Base-by-base conservation (phyloP, 1,140 invertebrate species). In the Notospermus geniculatus region DNA sequence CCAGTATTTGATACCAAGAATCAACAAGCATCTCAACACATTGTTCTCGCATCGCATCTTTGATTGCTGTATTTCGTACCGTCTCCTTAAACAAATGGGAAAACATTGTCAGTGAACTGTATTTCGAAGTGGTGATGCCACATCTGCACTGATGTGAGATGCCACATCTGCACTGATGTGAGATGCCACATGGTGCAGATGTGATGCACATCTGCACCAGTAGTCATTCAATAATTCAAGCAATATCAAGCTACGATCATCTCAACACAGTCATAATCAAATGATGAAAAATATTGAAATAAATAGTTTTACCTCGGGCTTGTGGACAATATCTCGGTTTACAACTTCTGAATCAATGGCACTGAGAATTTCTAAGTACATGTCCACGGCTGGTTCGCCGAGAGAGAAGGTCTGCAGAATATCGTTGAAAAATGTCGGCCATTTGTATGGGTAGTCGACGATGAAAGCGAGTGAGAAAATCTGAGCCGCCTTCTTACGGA, bases 1-100 rank as follows among this genome's bases (percentile, higher is more conserved):
- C 85, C 73, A 86, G 65, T 58, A 86, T 84, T 43, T 83, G 77
- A 66, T 82, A 83, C 86, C 86, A 87, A 17, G 84, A 83, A 54
- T 85, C 80, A 1, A 85, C 84, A 23, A 87, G 62, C 62, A 82
- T 74, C 28, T 68, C 45, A 4, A 87, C 78, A 76, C 80, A 82
- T 2, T 79, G 76, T 66, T 85, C 84, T 65, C 86, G 71, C 82
- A 87, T 87, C 2, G 78, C 71, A 69, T 86, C 85, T 66, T 86
- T 86, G 39, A 87, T 84, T 17, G 77, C 30, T 52, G 81, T 83
- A 65, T 85, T 86, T 43, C 84, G 71, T 50, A 83, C 78, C 45
- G 77, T 36, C 32, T 36, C 32, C 32, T 36, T 36, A 36, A 36
- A 7, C 4, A 15, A 36, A 15, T 7, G 58, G 15, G n/a, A n/a